Evolutionary conservation across 1,140 invertebrate species (phyloP), one percentile per base, ranked within the genome.

Genomic region (Wiebesia pumilae): DNA sequence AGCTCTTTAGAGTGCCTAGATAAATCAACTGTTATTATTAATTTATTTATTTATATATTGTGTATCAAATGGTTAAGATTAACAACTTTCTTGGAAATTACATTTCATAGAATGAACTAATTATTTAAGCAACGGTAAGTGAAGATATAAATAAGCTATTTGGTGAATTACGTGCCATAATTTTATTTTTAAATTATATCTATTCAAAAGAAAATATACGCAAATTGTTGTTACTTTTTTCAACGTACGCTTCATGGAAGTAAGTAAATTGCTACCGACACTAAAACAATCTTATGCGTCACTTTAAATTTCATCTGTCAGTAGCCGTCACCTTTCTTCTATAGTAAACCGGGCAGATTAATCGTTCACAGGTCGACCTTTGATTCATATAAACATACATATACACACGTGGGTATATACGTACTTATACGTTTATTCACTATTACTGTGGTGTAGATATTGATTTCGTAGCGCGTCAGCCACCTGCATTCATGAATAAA

Each of bases 401-500:
- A 54, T 30, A 54, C 16, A 33, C 47, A 30, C n/a, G 4, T 16
- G 19, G 0, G 27, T 40, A 12, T 35, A 21, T 6, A 16, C 62
- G 16, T 47, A 3, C 3, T 33, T 21, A 43, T 27, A 12, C 24
- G 35, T 7, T 3, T 62, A 30, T 27, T 16, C 6, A 14, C 24
- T 14, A 54, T 33, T 2, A 16, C 12, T 4, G 35, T 4, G 27
- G 21, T 30, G 21, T n/a, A 24, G 69, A 75, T 86, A 86, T 86
- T 81, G 84, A 86, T 86, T 86, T 65, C n/a, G 30, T 4, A 16
- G 51, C 35, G 35, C 58, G 35, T 21, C 67, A 38, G 24, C 2
- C 79, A 81, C 47, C 71, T 86, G 85, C 79, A 67, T 69, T 82
- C 77, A 86, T 86, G 85, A 86, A 86, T 86, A 86, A 82, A 86